These are phyloP conservation scores for Microplitis demolitor DNA, from an alignment of 1,140 invertebrate genomes.

Conservation along the genomic window DNA sequence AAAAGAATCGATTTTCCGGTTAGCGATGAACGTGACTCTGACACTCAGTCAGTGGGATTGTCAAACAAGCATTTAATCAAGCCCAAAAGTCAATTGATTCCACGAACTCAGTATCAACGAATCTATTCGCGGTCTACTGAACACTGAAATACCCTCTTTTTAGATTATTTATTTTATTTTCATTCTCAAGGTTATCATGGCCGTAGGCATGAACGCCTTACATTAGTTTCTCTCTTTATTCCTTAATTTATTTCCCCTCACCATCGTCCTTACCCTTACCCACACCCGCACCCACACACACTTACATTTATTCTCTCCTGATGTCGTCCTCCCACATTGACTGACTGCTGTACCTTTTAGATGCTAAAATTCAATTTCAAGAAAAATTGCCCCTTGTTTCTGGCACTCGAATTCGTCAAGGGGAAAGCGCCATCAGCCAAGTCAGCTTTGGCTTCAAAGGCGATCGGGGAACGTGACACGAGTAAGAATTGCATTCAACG, in stretches of 20 bases:
- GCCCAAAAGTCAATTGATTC: not conserved
- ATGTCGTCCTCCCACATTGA: not conserved
- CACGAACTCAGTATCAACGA: not conserved
- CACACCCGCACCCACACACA: not conserved
- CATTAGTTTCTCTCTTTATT: too few species aligned
- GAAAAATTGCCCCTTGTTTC: slow-evolving; percentile 27
- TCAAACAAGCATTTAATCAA: too few species aligned
- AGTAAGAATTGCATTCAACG: slow-evolving; percentile 17
- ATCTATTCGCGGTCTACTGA: slow-evolving; percentile 8
- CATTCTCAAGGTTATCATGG: not conserved
- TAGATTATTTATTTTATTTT: too few species aligned
- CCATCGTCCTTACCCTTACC: not conserved
- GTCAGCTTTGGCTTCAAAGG: slow-evolving; percentile 5
- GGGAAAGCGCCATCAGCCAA: not conserved
- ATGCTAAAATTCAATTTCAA: slow-evolving; percentile 26
- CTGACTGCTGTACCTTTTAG: not conserved
- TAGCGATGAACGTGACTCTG: too few species aligned
- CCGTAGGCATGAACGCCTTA: not conserved
- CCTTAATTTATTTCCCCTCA: too few species aligned
- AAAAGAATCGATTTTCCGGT: too few species aligned
- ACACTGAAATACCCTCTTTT: not conserved
- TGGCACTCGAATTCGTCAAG: slow-evolving; percentile 22
- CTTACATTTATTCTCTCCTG: not conserved
- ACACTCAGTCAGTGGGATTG: too few species aligned
- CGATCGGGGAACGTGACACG: slow-evolving; percentile 21